Evolutionary conservation across 1,140 invertebrate species (phyloP).

Genomic region (Apis mellifera): Amel_HAv3.1 CM009932.2:7491001-7491500

Average conservation of each 20-base stretch:
- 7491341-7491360: conserved; percentile 21
- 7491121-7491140: conserved; percentile 98
- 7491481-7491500: conserved; percentile 24
- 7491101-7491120: conserved; percentile 95
- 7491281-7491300: too few species aligned
- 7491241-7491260: too few species aligned
- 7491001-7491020: too few species aligned
- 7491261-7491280: too few species aligned
- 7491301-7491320: too few species aligned
- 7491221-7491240: too few species aligned
- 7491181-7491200: too few species aligned
- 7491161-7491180: too few species aligned
- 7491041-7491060: conserved; percentile 90
- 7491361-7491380: conserved; percentile 19
- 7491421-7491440: conserved; percentile 40
- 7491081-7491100: conserved; percentile 96
- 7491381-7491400: conserved; percentile 49
- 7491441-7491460: conserved; percentile 6
- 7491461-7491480: background rate
- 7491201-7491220: too few species aligned
- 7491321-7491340: conserved; percentile 29
- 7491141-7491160: conserved; percentile 83
- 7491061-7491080: conserved; percentile 98
- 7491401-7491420: conserved; percentile 34
- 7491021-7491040: background rate